A percentile compares a stretch with the other conserved stretches of the same genome.
Evolutionary conservation across 2,113 vertebrate species (phyloP).

Genomic region (Daubentonia madagascariensis): DNA sequence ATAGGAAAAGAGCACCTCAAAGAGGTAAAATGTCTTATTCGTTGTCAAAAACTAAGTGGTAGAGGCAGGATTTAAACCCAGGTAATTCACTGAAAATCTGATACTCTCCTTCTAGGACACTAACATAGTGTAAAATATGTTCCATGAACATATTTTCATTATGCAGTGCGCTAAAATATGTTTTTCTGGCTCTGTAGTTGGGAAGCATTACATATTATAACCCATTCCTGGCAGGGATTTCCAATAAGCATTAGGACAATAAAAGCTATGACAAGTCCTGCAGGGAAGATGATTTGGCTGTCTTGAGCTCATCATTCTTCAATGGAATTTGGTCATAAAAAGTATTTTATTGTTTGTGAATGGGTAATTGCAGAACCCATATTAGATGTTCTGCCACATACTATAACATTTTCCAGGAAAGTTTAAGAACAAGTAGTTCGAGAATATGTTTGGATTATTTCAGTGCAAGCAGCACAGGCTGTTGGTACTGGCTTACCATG

Average conservation of each 20-base stretch:
- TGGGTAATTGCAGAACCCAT: not conserved
- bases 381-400: not conserved
- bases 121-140: too few species aligned
- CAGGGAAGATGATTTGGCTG: not conserved
- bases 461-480: not conserved
- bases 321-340: not conserved
- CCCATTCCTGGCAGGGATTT: not conserved
- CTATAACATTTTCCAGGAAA: not conserved
- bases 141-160: not conserved
- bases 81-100: not conserved
- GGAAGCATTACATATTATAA: not conserved
- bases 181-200: not conserved
- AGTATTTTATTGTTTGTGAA: not conserved
- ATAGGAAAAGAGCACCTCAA: not conserved
- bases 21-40: not conserved
- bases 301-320: not conserved
- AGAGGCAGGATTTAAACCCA: not conserved
- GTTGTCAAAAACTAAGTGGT: not conserved
- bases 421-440: not conserved
- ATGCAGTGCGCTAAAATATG: not conserved
- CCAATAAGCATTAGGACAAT: not conserved
- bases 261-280: too few species aligned
- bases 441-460: not conserved
- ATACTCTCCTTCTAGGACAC: too few species aligned
- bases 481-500: slow-evolving; percentile 69